phyloP scores from a whole-genome alignment of 2,888 invertebrate genomes.

The Leucoptera coffeella region DNA sequence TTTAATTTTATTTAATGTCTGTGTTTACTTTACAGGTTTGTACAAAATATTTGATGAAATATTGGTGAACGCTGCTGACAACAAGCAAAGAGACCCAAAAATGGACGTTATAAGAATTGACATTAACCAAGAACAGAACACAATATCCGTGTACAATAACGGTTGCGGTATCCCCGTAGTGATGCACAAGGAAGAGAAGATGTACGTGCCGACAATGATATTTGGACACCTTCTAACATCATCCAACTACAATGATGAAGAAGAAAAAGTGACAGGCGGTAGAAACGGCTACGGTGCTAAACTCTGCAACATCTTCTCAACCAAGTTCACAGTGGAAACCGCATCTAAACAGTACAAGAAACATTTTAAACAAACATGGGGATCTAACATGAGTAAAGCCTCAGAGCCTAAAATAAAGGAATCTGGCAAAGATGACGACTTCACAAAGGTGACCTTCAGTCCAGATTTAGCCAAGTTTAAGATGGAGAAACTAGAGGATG shows the following conservation, averaged over 20 bases:
- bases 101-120: constrained; percentile 93
- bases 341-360: constrained; percentile 79
- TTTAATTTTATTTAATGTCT: too few species aligned
- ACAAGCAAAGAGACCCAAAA: constrained; percentile 86
- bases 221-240: constrained; percentile 98
- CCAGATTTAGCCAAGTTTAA: constrained; percentile 94
- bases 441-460: constrained; percentile 87
- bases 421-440: constrained; percentile 68
- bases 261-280: constrained; percentile 94
- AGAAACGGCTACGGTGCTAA: constrained; percentile 99
- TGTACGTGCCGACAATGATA: constrained; percentile 99
- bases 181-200: constrained; percentile 95
- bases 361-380: constrained; percentile 95
- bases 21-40: constrained; percentile 57
- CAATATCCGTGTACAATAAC: constrained; percentile 93
- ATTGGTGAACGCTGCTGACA: constrained; percentile 97
- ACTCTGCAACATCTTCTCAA: constrained; percentile 97
- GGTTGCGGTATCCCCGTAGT: constrained; percentile 97
- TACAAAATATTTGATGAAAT: constrained; percentile 99
- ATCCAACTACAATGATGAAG: constrained; percentile 97
- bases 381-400: constrained; percentile 89
- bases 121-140: constrained; percentile 79
- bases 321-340: constrained; percentile 93
- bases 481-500: constrained; percentile 89
- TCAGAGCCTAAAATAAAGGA: constrained; percentile 81